Evolutionary conservation across 2,797 vertebrate species (phyloP).

Genomic region (Thunnus albacares): DNA sequence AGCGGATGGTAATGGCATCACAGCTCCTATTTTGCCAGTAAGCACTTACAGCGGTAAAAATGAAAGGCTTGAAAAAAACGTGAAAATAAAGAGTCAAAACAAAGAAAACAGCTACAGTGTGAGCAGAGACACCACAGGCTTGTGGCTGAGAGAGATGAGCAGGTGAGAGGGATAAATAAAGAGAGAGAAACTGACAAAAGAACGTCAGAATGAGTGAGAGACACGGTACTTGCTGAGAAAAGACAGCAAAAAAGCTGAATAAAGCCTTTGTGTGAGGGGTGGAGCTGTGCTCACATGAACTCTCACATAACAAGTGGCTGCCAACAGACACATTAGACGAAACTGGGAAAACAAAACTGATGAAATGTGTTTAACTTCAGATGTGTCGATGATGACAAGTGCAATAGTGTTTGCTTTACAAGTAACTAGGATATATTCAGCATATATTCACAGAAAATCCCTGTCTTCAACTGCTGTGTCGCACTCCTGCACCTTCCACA

Average conservation of each 20-base stretch:
- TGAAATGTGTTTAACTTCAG: slow-evolving; percentile 24
- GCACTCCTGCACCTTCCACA: slow-evolving; percentile 10
- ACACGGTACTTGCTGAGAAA: not conserved
- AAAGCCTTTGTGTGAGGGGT: not conserved
- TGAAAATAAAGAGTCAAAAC: slow-evolving; percentile 33
- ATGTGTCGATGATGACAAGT: slow-evolving; percentile 12
- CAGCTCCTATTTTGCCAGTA: slow-evolving; percentile 22
- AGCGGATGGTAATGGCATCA: slow-evolving; percentile 33
- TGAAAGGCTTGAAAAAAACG: slow-evolving; percentile 9
- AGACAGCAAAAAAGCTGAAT: not conserved
- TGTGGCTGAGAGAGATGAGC: not conserved
- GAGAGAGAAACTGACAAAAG: not conserved
- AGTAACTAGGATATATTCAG: not conserved
- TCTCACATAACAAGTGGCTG: slow-evolving; percentile 18
- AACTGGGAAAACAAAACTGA: not conserved
- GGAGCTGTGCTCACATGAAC: slow-evolving; percentile 11
- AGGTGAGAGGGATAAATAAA: slow-evolving; percentile 9
- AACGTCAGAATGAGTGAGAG: not conserved
- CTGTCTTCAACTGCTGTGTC: slow-evolving; percentile 1
- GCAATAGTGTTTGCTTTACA: too few relatives aligned
- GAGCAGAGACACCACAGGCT: slow-evolving; percentile 6
- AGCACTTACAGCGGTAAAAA: slow-evolving; percentile 33
- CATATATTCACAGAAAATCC: slow-evolving; percentile 24
- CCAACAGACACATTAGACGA: not conserved
- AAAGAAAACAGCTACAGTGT: slow-evolving; percentile 15